Evolutionary conservation across 2,888 invertebrate genomes (phyloP), one percentile per base, ranked within the genome.

Genomic region (Coelinius sp.): DNA sequence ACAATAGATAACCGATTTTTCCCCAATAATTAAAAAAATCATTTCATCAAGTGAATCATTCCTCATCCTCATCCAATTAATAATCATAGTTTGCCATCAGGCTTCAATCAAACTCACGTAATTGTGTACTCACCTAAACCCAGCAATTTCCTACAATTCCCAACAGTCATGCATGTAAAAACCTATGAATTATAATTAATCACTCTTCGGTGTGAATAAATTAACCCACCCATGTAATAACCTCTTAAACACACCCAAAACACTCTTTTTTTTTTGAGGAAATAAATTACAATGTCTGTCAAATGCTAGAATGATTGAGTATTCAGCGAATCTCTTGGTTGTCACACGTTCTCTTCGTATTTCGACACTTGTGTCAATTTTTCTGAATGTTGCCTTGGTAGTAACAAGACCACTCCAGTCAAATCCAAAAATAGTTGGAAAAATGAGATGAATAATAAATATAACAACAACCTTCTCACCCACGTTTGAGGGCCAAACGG

Each of bases 361-460:
- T 25, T 56, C 56, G 56, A 52, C 69, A 69, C 68, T 62, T 69
- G 64, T 64, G 70, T 70, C 64, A 64, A 63, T 52, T 69, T 49
- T 35, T 49, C 27, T 46, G 46, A 24, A 25, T 49, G 49, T 12
- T 49, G 8, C 20, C 25, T 53, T 17, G 17, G 14, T 31, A 20
- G 31, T 59, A 14, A 49, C 20, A 17, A 20, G n/a, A 27, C 12
- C 24, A 22, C 22, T 25, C 14, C 14, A 59, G 31, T 59, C 35
- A 5, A 7, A 14, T n/a, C 56, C 56, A 14, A 56, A 56, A 56
- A 31, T 5, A 31, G 27, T 17, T 20, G 17, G 2, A 20, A 59
- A 17, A 35, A 14, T 8, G 10, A 59, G 14, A 59, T 35, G 14
- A n/a, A 17, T 14, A 27, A 25, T 44, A 31, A 56, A 17, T 7